Percentiles rank a stretch among this genome's conserved stretches.
phyloP scores from a whole-genome alignment of 2,113 vertebrate genomes.

The Lampris incognitus region DNA sequence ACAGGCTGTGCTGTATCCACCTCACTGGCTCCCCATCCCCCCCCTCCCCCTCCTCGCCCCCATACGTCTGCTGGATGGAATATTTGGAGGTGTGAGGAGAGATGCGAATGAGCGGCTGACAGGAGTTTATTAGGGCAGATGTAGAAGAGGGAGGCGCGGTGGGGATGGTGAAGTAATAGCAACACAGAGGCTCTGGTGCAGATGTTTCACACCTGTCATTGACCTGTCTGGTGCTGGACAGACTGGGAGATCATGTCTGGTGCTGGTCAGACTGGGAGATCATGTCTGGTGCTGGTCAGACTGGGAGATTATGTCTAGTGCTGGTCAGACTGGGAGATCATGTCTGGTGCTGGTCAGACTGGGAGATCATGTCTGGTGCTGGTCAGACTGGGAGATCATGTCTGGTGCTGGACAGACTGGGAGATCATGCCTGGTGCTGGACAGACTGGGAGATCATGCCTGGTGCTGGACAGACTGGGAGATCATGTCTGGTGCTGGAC shows the following conservation, averaged over 20 bases:
- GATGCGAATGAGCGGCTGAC: slow-evolving; percentile 29
- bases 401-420: too few relatives aligned
- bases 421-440: too few relatives aligned
- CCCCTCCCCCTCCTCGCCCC: slow-evolving; percentile 12
- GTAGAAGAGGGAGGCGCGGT: slow-evolving; percentile 14
- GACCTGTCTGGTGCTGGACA: not conserved
- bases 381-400: too few relatives aligned
- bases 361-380: too few relatives aligned
- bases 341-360: too few relatives aligned
- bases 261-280: not conserved
- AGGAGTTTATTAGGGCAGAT: slow-evolving; percentile 47
- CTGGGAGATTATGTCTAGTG: too few relatives aligned
- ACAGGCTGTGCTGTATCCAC: slow-evolving; percentile 49
- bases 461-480: too few relatives aligned
- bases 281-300: not conserved
- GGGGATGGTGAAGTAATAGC: not conserved
- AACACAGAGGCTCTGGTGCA: slow-evolving; percentile 11
- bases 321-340: too few relatives aligned
- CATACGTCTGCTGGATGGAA: slow-evolving; percentile 32
- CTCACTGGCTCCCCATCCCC: slow-evolving; percentile 25
- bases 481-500: too few relatives aligned
- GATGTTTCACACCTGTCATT: slow-evolving; percentile 42
- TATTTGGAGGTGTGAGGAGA: slow-evolving; percentile 29
- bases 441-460: too few relatives aligned
- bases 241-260: not conserved